Evolutionary conservation across 2,797 vertebrate genomes (phyloP), one percentile per base, ranked within the genome.

Genomic region (Lateolabrax maculatus): DNA sequence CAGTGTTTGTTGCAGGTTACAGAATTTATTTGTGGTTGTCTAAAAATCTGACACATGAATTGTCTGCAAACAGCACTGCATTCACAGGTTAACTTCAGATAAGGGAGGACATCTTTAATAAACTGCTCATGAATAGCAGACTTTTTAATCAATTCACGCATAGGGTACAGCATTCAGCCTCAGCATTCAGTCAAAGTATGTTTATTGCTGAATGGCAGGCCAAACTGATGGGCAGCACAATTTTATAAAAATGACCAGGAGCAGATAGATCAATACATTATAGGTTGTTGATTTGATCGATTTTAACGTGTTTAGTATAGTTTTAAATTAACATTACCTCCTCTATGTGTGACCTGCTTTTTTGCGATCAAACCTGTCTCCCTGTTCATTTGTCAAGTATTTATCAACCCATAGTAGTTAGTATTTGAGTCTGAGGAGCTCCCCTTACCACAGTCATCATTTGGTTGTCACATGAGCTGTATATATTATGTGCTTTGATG

Each of bases 341-440:
- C 11, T 70, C 3, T 23, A 36, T 73, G 13, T 60, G 25, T 58
- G n/a, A 39, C 41, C 41, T 55, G 31, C 15, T 51, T 21, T 6
- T 46, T 49, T 61, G 46, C 18, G 12, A 62, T 55, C 8, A 39
- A 27, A 16, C 37, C 34, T 34, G 23, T n/a, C 13, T 44, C 21
- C 11, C 2, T 66, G 16, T 62, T 79, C 43, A 36, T 43, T 49
- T 69, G 39, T 36, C 5, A 64, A 12, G 52, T 43, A 6, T 72
- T 73, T 58, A 75, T 84, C 57, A 65, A 36, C 23, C 19, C 44
- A 21, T 36, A 61, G 36, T 66, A n/a, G 36, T 60, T 12, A 25
- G 18, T 62, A 16, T 60, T 36, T 58, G 58, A 48, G 23, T 39
- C 48, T 4, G 18, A 41, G 9, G 21, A 61, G 11, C 23, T 68